Evolutionary conservation across 1,140 invertebrate genomes (phyloP).

Genomic region (Drosophila bifasciata): DNA sequence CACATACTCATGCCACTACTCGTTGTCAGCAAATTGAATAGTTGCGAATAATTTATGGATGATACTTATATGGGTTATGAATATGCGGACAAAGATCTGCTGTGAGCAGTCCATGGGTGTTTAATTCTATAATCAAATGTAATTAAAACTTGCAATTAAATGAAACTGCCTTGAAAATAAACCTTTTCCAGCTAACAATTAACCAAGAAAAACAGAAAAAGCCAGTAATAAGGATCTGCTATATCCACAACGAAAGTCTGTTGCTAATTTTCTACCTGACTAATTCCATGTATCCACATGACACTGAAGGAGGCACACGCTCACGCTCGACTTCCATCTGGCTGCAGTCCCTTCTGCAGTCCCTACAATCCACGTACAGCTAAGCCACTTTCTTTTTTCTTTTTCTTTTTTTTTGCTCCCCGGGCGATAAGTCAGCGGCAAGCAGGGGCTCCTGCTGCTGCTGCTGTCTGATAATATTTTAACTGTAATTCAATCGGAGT

Average conservation of each 20-base stretch:
- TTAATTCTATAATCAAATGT: too few species aligned
- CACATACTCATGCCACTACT: constrained; percentile 9
- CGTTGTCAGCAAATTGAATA: constrained; percentile 35
- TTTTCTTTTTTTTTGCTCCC: not conserved
- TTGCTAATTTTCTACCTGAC: constrained; percentile 27
- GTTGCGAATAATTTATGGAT: constrained; percentile 57
- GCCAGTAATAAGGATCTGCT: not conserved
- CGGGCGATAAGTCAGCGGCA: constrained; percentile 27
- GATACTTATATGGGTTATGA: constrained; percentile 21
- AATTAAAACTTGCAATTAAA: too few species aligned
- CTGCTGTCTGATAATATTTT: constrained; percentile 61
- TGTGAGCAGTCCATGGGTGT: not conserved
- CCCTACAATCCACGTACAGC: not conserved
- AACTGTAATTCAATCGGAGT: constrained; percentile 71
- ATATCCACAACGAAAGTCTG: not conserved
- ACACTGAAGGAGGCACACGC: constrained; percentile 2
- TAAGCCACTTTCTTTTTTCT: not conserved
- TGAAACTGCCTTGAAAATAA: too few species aligned
- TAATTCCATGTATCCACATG: constrained; percentile 25
- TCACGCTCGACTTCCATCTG: not conserved
- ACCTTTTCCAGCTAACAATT: not conserved
- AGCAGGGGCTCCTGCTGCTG: constrained; percentile 32
- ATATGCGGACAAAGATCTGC: constrained; percentile 11
- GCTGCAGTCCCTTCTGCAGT: constrained; percentile 2
- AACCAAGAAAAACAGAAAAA: not conserved